These are phyloP conservation scores for Zosterops pallidus DNA, from an alignment of 2,113 vertebrate species.

Conservation along the genomic window DNA sequence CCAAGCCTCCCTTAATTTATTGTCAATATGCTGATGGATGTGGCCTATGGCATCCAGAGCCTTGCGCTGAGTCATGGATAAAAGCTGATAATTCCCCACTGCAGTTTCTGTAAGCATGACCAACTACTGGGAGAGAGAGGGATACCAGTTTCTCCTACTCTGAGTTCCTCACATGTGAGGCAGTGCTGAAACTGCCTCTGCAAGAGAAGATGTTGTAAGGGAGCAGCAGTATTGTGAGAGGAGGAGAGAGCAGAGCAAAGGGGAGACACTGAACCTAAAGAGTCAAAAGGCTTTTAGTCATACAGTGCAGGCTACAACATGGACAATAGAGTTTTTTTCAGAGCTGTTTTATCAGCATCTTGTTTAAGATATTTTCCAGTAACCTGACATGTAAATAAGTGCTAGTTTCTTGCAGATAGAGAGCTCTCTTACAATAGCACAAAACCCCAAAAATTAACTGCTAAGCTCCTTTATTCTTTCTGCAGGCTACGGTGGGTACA, in stretches of 20 bases:
- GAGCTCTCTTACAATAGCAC: not conserved
- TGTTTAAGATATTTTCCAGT: not conserved
- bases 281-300: not conserved
- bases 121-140: not conserved
- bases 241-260: not conserved
- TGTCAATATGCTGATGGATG: not conserved
- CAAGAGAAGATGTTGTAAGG: not conserved
- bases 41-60: not conserved
- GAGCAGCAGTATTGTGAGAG: not conserved
- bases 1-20: not conserved
- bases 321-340: not conserved
- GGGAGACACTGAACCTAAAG: not conserved
- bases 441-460: not conserved
- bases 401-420: not conserved
- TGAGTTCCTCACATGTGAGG: not conserved
- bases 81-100: not conserved
- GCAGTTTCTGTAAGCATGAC: not conserved
- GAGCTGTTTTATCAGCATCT: not conserved
- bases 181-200: not conserved
- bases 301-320: not conserved
- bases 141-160: not conserved
- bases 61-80: not conserved
- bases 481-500: constrained; percentile 51
- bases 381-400: not conserved
- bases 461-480: not conserved